Base-by-base conservation (phyloP, 92 coral and sea anemone species). In the Desmophyllum pertusum region DNA sequence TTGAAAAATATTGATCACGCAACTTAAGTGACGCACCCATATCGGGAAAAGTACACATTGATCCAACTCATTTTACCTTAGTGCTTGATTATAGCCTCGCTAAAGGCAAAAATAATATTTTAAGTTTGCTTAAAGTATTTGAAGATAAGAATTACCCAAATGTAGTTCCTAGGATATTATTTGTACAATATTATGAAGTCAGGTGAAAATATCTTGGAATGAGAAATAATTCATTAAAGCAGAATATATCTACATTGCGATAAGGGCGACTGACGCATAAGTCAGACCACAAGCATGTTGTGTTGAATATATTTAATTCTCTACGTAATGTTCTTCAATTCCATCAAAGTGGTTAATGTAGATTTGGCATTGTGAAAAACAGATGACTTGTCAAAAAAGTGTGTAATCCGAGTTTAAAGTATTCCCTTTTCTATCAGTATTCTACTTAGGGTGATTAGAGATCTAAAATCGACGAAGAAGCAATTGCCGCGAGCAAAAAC, bases 401-500 rank as follows among this genome's bases (percentile, higher is more conserved):
- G 13, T 25, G 10, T 57, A 4, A 53, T 53, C 27, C 62, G n/a
- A 57, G 3, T 57, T 57, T 15, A 25, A 57, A 57, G 29, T 57
- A 7, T 57, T 57, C 25, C 72, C 23, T 70, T 23, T 71, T 29
- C 36, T 25, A 15, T 73, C 40, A 42, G 53, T 42, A 1, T 73
- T 43, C 76, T n/a, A 7, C 5, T 39, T 35, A n/a, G n/a, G 19
- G 45, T 37, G 75, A 36, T 51, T 50, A 33, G 11, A 10, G 43
- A 57, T 57, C 55, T 66, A 33, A 33, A 39, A 57, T 39, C 23
- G 41, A 78, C 2, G 66, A 19, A 21, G 11, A 41, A 50, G 59
- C 52, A 40, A 63, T 78, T 78, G 52, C 72, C 40, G 25, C 42
- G 25, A 41, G 73, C 42, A 31, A 62, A 43, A 62, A 78, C 42